Evolutionary conservation across 2,888 invertebrate genomes (phyloP), one percentile per base, ranked within the genome.

Genomic region (Harpagoxenus sublaevis): DNA sequence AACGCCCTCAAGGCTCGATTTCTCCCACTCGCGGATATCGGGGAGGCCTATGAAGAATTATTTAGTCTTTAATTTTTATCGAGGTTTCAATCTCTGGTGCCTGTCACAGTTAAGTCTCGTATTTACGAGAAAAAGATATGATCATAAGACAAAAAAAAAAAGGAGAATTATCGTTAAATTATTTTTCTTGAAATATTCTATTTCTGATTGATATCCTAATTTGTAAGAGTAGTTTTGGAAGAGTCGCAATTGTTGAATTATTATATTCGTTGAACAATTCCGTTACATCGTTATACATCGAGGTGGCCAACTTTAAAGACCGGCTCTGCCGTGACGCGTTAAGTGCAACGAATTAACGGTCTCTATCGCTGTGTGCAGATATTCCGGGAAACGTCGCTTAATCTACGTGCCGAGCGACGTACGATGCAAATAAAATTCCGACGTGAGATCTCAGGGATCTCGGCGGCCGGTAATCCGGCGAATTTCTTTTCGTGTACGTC

Each of bases 311-410:
- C 15, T 42, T 3, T 53, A 53, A 42, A 65, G 9, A 1, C 28
- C 53, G 42, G 18, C 66, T 31, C 53, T 42, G 53, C 28, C 31
- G 70, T 53, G 73, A 23, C 75, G 86, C 42, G 10, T 89, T 88
- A 88, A 75, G 88, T 82, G 78, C 78, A 60, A 42, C 70, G 85
- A 86, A 86, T 87, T 84, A 86, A 87, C 78, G 78, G 82, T 53
- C 68, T 45, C 35, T 18, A 86, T 77, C 83, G 48, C 57, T 18
- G 55, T 66, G 63, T 39, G 42, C 57, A 48, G 79, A 79, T 70
- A 57, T 70, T 79, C 79, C 70, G 23, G 65, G 55, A 65, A 65
- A 35, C 57, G 48, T 77, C 65, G 83, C 65, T 66, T 65, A 65
- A 83, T 77, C 77, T 82, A 65, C 65, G 57, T 45, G 42, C 35